Evolutionary conservation across 64 coral and sea anemone genomes (phyloP).

Genomic region (Actinia tenebrosa): DNA sequence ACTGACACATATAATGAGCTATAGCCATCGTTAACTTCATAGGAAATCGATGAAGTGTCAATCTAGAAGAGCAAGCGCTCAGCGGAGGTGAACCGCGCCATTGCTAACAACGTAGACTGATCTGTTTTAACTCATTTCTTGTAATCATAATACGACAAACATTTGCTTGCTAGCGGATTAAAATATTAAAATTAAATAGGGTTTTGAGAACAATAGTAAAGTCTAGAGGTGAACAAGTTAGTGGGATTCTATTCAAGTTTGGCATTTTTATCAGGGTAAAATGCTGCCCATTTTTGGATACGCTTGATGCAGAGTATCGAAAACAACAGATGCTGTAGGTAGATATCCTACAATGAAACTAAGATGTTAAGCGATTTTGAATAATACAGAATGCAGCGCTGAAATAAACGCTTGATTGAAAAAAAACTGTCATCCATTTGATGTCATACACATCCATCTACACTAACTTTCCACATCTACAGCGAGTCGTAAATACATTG

Average conservation of each 20-base stretch:
- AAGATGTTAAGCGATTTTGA: neutral
- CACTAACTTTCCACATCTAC: neutral
- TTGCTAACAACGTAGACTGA: neutral
- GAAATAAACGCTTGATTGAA: neutral
- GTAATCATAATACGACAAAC: conserved; percentile 6
- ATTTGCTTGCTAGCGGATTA: conserved; percentile 4
- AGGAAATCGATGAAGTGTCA: conserved; percentile 8
- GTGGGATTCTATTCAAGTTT: neutral
- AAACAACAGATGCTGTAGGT: neutral
- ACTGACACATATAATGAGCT: neutral
- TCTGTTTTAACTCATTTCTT: conserved; percentile 7
- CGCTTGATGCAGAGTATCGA: neutral
- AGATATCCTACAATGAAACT: neutral
- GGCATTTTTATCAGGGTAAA: conserved; percentile 5
- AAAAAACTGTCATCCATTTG: neutral
- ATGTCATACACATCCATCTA: neutral
- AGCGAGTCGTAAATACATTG: neutral
- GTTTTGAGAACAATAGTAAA: neutral
- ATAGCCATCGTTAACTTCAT: conserved; percentile 9
- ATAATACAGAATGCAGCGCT: neutral
- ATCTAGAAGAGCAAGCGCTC: neutral
- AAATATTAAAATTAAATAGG: conserved; percentile 16
- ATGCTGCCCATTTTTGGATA: conserved; percentile 8
- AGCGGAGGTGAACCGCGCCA: neutral
- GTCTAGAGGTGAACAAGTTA: conserved; percentile 8